Base-by-base conservation (phyloP, 2,113 vertebrate genomes). In the Hystrix cristata region DNA sequence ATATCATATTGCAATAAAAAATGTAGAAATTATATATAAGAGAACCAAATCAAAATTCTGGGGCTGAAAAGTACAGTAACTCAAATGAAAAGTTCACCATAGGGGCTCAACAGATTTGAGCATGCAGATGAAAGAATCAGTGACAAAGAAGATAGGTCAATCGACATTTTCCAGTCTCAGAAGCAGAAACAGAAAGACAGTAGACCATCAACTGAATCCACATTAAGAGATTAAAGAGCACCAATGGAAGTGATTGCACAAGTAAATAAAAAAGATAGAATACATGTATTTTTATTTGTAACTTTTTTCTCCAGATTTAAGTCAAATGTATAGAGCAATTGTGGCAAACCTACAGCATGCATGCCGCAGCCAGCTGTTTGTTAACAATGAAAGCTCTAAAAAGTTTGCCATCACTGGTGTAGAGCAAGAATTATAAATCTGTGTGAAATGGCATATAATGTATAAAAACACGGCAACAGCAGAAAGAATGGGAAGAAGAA, bases 11-110 rank as follows among this genome's bases (percentile, higher is more conserved):
- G 60, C 53, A 95, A 80, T 71, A 27, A 51, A 93, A 88, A 89
- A 82, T 16, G 31, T 13, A 91, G 10, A 71, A 71, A 79, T 79
- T 55, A 69, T 43, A 43, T 69, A 18, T 51, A 27, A 89, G 25
- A 89, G n/a, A 90, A 85, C 19, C 8, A 79, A 90, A 69, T n/a
- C 46, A 48, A 93, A 86, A 90, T 23, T 93, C 21, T 31, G n/a
- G n/a, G 38, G 27, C 29, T 93, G 15, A 57, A 48, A 71, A 96
- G 25, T 60, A 48, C 27, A 21, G 19, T 51, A 48, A 78, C 27
- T 78, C 43, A 64, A 65, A 29, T 84, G 29, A 84, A 13, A 84
- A 48, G 16, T 84, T 48, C 43, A 48, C 82, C 34, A 46, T 15
- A 64, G 57, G n/a, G 12, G 48, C 43, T 84, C 82, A 84, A 84